Percentiles rank a stretch among this genome's conserved stretches.
These are phyloP conservation scores for Danionella dracula DNA, from an alignment of 2,797 vertebrate genomes.

Conservation along the genomic window DNA sequence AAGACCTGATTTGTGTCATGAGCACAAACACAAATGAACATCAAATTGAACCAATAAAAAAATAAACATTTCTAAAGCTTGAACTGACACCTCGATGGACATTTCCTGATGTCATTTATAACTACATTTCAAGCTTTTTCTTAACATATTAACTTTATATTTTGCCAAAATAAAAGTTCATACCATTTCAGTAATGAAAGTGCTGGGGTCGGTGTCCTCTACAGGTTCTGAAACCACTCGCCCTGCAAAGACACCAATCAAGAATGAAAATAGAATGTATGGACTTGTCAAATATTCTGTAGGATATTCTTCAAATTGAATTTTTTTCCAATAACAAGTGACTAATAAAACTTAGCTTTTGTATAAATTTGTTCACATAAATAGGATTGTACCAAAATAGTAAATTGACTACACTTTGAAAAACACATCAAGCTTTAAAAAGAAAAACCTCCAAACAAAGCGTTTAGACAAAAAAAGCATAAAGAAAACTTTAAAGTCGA, in stretches of 20 bases:
- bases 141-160: background rate
- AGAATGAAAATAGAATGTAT: background rate
- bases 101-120: background rate
- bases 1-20: slow-evolving; percentile 4
- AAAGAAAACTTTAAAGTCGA: no score
- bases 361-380: no score
- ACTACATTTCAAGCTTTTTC: background rate
- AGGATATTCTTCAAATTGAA: no score
- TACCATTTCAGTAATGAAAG: slow-evolving; percentile 80
- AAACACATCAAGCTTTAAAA: background rate
- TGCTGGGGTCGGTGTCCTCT: slow-evolving; percentile 93
- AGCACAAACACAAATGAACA: no score
- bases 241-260: slow-evolving; percentile 57
- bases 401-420: no score
- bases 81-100: background rate
- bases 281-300: no score
- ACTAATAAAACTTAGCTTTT: no score
- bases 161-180: slow-evolving; percentile 15
- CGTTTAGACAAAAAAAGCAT: no score
- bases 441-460: no score
- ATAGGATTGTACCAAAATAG: no score
- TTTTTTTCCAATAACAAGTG: no score
- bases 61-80: background rate
- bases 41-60: no score
- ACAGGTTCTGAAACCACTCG: slow-evolving; percentile 80